Evolutionary conservation across 2,113 vertebrate genomes (phyloP).

Genomic region (Gallinago undulata): DNA sequence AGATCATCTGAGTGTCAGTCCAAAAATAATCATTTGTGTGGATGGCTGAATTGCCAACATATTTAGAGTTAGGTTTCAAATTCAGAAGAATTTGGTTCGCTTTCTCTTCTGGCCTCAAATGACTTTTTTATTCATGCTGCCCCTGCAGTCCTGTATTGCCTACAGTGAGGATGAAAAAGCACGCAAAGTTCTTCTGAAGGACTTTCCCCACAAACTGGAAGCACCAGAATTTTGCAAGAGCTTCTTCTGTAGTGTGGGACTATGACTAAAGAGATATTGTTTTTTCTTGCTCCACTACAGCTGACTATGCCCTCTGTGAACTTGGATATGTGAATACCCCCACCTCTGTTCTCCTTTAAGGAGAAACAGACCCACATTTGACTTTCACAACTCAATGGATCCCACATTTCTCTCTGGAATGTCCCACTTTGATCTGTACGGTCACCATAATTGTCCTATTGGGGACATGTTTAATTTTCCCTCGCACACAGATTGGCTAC

Average conservation of each 20-base stretch:
- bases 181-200: background rate
- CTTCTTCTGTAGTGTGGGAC: background rate
- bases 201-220: constrained; percentile 11
- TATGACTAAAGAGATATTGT: background rate
- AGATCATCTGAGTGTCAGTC: background rate
- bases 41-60: background rate
- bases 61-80: background rate
- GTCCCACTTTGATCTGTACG: background rate
- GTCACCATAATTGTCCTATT: background rate
- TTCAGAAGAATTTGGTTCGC: background rate
- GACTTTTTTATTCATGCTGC: background rate
- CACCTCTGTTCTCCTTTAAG: background rate
- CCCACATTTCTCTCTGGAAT: background rate
- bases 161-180: background rate
- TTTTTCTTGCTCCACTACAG: background rate
- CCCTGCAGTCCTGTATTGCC: background rate
- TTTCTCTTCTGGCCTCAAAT: background rate
- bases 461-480: background rate
- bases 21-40: background rate
- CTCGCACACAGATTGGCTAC: background rate
- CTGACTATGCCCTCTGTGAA: background rate
- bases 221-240: constrained; percentile 17
- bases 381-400: background rate
- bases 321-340: background rate
- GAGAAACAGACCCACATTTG: background rate